phyloP scores from a whole-genome alignment of 1,140 invertebrate genomes.

The Eciton burchellii region DNA sequence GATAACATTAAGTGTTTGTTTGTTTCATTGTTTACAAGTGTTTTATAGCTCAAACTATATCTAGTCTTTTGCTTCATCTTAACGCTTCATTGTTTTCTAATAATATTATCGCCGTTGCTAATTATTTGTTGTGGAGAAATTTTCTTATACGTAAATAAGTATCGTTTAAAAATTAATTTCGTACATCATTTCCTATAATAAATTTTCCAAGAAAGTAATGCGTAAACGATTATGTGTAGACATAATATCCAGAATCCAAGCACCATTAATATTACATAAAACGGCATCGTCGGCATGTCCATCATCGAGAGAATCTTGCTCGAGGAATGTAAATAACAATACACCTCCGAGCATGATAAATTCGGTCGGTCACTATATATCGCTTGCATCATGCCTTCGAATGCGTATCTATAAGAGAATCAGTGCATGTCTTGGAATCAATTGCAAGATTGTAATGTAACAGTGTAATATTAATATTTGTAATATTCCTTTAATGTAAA shows the following conservation, averaged over 20 bases:
- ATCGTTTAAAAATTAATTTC: background rate
- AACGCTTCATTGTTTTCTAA: background rate
- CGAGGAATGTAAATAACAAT: conserved; percentile 74
- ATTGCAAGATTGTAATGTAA: conserved; percentile 54
- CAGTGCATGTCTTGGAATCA: background rate
- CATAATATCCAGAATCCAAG: conserved; percentile 77
- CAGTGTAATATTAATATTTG: no score
- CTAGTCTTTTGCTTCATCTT: background rate
- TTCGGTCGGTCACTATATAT: conserved; percentile 89
- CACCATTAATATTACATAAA: conserved; percentile 66
- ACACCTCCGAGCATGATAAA: conserved; percentile 85
- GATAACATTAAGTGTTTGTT: conserved; percentile 11
- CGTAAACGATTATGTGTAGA: conserved; percentile 76
- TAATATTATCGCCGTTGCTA: background rate
- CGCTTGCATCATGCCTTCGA: conserved; percentile 91
- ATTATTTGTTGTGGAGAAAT: background rate
- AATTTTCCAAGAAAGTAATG: conserved; percentile 77
- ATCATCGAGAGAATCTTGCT: conserved; percentile 74
- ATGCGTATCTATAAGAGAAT: conserved; percentile 88
- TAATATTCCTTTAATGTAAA: conserved; percentile 84
- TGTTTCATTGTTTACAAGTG: no score
- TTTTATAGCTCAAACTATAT: no score
- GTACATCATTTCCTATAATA: conserved; percentile 61
- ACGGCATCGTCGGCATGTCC: conserved; percentile 79
- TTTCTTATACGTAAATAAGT: background rate